Base-by-base conservation (phyloP, 2,888 invertebrate genomes). In the Bhutanitis thaidina region DNA sequence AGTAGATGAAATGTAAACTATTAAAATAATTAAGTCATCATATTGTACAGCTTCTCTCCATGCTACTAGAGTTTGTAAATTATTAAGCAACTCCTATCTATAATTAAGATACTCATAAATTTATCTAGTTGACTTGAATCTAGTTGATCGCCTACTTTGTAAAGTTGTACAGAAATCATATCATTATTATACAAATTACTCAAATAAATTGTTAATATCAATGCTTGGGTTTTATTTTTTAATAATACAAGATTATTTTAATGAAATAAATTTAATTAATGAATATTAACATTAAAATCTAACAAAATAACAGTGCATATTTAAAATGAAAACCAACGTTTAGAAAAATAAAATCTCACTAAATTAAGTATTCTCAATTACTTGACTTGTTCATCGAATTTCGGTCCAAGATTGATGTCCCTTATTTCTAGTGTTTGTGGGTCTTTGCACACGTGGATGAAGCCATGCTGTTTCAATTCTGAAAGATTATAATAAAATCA, bases 151-250 rank as follows among this genome's bases (percentile, higher is more conserved):
- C 75, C 71, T 78, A 76, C 20, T 20, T 20, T 87, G 82, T 85
- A 86, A 83, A 85, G 74, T 72, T 88, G 88, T 87, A 89, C 87
- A 89, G 88, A 89, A 87, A 87, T 86, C 88, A 89, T 89, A 89
- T 89, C 88, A 87, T 79, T 79, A 77, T 80, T 49, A 76, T 84
- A 86, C 80, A 83, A 86, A 88, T 80, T 81, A 84, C 80, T 85
- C 80, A 85, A 89, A 86, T 88, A 87, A 89, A 87, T 80, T 83
- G 86, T 87, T 87, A 85, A 83, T 88, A 88, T 87, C 83, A 78
- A 73, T 59, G 20, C 35, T 37, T 9, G 50, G 58, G 54, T 57
- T 49, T 76, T 78, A 76, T 49, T 71, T 74, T 20, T 20, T 48
- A 27, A 48, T 58, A 25, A 27, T 7, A 27, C 27, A 27, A n/a